Base-by-base conservation (phyloP, 2,113 vertebrate species). In the Plestiodon gilberti region DNA sequence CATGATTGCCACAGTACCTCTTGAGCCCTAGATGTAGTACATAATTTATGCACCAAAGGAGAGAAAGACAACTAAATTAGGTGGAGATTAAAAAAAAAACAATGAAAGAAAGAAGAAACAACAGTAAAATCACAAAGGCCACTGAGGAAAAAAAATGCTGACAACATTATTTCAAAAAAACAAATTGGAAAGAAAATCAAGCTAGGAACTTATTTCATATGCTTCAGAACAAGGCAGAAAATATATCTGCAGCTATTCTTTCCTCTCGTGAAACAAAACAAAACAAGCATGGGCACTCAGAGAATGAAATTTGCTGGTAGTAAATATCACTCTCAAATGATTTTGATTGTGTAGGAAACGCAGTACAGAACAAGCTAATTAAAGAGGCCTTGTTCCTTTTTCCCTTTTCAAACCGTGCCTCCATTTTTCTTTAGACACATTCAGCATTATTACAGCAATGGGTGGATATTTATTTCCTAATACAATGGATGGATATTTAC, bases 341-440 rank as follows among this genome's bases (percentile, higher is more conserved):
- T 55, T 62, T 10, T 75, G 79, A 89, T 90, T 88, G 87, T 88
- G 84, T 87, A 77, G 89, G 90, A 94, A 93, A 93, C 2, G 70
- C 77, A 20, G 59, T 15, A 30, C 84, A 65, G 84, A 90, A 64
- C 35, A 77, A 89, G 59, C 35, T 33, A 85, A 88, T 88, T 90
- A 85, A 88, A 76, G 85, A 83, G 78, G 64, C 59, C 55, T 25
- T 33, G 35, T 65, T 17, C 9, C 11, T 1, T 3, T 73, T 13
- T 17, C 81, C 38, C 64, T 85, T 67, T 75, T 35, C 25, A 1
- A 67, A 82, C 80, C 2, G 8, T 0, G 23, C 40, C 22, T 35
- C 33, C 65, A 55, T 71, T 43, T 79, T 90, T 17, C 38, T 78
- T 35, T 85, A 6, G 30, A 64, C 14, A 9, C 64, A 55, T 80